Base-by-base conservation (phyloP, 2,797 vertebrate species). In the Adrianichthys oophorus region DNA sequence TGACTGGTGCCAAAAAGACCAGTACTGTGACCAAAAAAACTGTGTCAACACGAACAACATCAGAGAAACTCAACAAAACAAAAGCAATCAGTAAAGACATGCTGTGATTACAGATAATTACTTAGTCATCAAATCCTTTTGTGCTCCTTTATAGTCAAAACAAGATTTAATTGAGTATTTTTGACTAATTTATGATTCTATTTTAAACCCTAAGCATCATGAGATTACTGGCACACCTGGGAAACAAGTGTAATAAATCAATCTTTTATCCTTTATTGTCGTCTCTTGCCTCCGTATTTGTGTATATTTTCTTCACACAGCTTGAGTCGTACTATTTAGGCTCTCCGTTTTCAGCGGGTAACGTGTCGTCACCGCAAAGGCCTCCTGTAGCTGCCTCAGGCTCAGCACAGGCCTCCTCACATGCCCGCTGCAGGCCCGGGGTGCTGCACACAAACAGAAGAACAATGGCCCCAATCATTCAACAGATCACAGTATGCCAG, bases 371-470 rank as follows among this genome's bases (percentile, higher is more conserved):
- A 21, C 70, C 78, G 71, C 80, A 80, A 71, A 89, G 81, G 2
- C 76, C 85, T 77, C 70, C 76, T 46, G 80, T 84, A 2, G 83
- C 56, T 4, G 82, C 71, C 74, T 90, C 83, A 42, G 76, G 78
- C 57, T 87, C 84, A 47, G 87, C 79, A 26, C 77, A 68, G 51
- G 79, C 85, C 59, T 90, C 84, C 60, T 90, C 88, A 82, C 87
- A 88, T 42, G 65, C 56, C 55, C 70, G 79, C 47, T 83, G 86
- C 18, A 41, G 48, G 43, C 59, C 68, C 5, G 49, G 44, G 32
- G 63, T 32, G 16, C 87, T 91, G 68, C 71, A 26, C 24, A 65
- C 26, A 71, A 43, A 65, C 21, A 77, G 40, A 77, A 37, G 62
- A 24, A 70, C 54, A 56, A 59, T 10, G 48, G 48, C 24, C 17